Conservation (phyloP, 2,113 vertebrate species). For the Halcyon senegalensis region DNA sequence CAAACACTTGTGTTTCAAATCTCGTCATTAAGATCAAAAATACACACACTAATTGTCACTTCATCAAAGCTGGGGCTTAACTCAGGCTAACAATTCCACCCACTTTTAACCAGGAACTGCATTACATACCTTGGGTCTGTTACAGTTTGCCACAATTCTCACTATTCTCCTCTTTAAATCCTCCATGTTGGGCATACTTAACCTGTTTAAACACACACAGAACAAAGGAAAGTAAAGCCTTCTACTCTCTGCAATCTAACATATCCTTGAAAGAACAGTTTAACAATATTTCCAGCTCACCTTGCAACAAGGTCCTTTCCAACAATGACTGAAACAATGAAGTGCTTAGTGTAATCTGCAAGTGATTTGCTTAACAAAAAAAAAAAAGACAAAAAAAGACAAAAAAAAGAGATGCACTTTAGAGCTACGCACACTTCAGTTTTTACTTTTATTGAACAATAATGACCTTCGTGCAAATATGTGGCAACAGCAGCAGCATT, state of each 20-base stretch:
- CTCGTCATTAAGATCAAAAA: not conserved
- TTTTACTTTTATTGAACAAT: not conserved
- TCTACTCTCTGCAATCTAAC: not conserved
- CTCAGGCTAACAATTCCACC: not conserved
- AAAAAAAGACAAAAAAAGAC: not conserved
- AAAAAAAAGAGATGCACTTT: not conserved
- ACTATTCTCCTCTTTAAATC: conserved; percentile 91
- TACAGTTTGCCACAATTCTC: conserved; percentile 92
- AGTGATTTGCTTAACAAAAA: conserved; percentile 86
- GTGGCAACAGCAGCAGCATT: not conserved
- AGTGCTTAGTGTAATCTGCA: conserved; percentile 88
- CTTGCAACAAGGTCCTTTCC: conserved; percentile 95
- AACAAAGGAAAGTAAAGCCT: not conserved
- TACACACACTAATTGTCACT: not conserved
- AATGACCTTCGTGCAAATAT: too few relatives aligned
- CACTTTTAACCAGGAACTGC: not conserved
- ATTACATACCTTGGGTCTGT: conserved; percentile 88
- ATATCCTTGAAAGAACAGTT: not conserved
- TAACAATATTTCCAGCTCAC: conserved; percentile 66
- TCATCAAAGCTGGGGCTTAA: not conserved
- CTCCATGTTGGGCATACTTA: conserved; percentile 95
- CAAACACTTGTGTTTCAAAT: not conserved
- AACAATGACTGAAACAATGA: conserved; percentile 90
- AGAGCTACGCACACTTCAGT: not conserved
- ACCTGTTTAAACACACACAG: conserved; percentile 69